Conservation (phyloP, 2,113 vertebrate genomes). For the Seriola quinqueradiata region DNA sequence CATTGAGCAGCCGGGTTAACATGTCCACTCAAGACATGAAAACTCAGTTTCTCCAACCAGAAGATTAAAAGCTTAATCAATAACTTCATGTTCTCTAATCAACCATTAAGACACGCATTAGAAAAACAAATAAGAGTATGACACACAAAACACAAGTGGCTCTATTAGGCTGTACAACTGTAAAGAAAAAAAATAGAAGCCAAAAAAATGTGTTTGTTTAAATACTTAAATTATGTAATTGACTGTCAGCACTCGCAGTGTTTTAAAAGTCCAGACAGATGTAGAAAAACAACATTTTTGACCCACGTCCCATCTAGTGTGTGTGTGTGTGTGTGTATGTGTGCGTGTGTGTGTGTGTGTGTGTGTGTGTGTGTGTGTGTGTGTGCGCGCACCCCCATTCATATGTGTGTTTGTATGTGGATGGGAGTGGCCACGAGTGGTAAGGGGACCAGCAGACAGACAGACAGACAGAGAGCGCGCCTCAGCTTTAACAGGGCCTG, state of each 20-base stretch:
- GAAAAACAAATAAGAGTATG: conserved; percentile 24
- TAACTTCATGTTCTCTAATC: conserved; percentile 16
- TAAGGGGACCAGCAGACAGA: conserved; percentile 73
- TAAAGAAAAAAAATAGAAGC: neutral
- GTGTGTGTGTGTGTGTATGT: conserved; percentile 36
- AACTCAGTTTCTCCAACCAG: conserved; percentile 25
- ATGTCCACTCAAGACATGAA: conserved; percentile 6
- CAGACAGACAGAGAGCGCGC: conserved; percentile 73
- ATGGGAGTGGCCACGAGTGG: conserved; percentile 71
- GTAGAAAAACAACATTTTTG: conserved; percentile 70
- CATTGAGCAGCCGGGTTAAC: conserved; percentile 9
- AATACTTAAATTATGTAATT: conserved; percentile 65
- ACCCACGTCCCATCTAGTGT: conserved; percentile 65
- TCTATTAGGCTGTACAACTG: neutral
- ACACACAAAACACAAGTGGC: neutral
- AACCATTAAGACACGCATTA: neutral
- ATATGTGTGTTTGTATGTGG: conserved; percentile 53
- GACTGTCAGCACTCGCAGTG: conserved; percentile 47
- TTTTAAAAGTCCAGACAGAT: conserved; percentile 68
- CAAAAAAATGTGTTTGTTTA: conserved; percentile 42
- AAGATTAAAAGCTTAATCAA: conserved; percentile 28
- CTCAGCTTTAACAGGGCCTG: conserved; percentile 82
- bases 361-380: conserved; percentile 45
- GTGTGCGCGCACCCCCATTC: neutral
- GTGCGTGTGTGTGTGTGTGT: conserved; percentile 56